Evolutionary conservation across 1,140 invertebrate species (phyloP).

Genomic region (Chymomyza costata): DNA sequence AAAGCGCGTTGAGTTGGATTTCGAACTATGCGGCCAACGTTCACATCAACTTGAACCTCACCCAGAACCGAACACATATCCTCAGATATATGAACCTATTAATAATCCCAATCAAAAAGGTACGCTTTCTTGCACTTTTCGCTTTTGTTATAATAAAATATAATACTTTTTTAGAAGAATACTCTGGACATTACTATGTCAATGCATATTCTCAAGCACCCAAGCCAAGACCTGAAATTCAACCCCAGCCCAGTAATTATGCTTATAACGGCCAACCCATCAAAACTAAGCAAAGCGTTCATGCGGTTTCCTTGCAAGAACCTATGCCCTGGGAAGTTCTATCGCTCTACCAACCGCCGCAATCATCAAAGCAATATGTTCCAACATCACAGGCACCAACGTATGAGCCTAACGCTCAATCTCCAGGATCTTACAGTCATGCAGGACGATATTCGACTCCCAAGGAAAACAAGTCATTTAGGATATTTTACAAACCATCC

Average conservation of each 20-base stretch:
- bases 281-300: not conserved
- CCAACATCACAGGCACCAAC: not conserved
- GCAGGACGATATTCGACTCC: too few species aligned
- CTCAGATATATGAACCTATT: not conserved
- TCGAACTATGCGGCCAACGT: slow-evolving; percentile 33
- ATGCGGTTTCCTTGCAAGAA: slow-evolving; percentile 34
- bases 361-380: slow-evolving; percentile 1
- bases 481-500: too few species aligned
- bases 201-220: slow-evolving; percentile 28
- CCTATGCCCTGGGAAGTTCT: slow-evolving; percentile 45
- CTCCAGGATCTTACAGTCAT: too few species aligned
- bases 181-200: slow-evolving; percentile 4
- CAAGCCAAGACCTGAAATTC: too few species aligned
- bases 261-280: not conserved
- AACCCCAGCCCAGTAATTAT: too few species aligned
- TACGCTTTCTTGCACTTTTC: too few species aligned
- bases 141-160: too few species aligned
- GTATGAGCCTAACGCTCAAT: not conserved
- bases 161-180: slow-evolving; percentile 12
- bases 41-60: not conserved
- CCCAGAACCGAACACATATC: not conserved
- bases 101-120: slow-evolving; percentile 21
- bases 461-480: too few species aligned
- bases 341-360: slow-evolving; percentile 19
- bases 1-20: slow-evolving; percentile 49